A percentile compares a stretch with the other conserved stretches of the same genome.
These are phyloP conservation scores for Parnassius apollo DNA, from an alignment of 2,888 invertebrate genomes.

Conservation along the genomic window DNA sequence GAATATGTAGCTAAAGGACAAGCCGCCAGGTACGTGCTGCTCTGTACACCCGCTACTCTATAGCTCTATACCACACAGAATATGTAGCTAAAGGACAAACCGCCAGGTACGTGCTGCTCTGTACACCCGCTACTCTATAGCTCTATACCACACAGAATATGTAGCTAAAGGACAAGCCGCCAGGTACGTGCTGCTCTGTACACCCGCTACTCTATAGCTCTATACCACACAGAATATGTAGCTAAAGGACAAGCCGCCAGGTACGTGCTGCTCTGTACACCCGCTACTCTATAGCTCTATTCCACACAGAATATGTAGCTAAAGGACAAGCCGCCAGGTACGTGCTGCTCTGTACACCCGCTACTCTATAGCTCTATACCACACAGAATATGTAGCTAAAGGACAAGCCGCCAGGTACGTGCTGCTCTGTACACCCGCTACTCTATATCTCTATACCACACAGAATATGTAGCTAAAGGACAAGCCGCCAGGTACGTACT, in stretches of 20 bases:
- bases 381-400: no score
- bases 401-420: slow-evolving; percentile 13
- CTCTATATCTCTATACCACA: neutral
- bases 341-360: no score
- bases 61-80: neutral
- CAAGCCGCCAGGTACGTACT: slow-evolving; percentile 12
- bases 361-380: neutral
- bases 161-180: slow-evolving; percentile 3
- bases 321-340: slow-evolving; percentile 13
- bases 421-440: neutral
- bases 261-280: neutral
- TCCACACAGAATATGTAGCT: no score
- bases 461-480: no score
- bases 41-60: neutral
- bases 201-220: neutral
- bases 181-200: neutral
- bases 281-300: neutral
- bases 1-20: neutral
- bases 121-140: neutral
- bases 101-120: slow-evolving; percentile 2
- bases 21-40: slow-evolving; percentile 8
- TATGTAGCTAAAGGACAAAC: slow-evolving; percentile 1
- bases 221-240: neutral
- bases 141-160: neutral
- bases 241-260: slow-evolving; percentile 3